These are phyloP conservation scores for Drosophila rellima DNA, from an alignment of 2,888 invertebrate species.

Conservation along the genomic window DNA sequence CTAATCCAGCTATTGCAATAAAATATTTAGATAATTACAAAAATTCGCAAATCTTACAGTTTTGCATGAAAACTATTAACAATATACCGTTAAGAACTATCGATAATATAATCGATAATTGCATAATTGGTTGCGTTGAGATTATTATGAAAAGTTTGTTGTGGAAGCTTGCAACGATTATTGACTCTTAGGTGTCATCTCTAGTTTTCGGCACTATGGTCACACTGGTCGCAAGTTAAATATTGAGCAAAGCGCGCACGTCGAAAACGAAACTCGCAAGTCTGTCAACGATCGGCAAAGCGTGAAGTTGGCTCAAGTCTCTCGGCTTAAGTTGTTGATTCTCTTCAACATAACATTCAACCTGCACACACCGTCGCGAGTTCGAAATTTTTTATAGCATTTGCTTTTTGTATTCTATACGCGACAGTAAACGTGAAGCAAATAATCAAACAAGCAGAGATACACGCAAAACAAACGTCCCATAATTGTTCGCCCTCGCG, in stretches of 20 bases:
- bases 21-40: no score
- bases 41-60: no score
- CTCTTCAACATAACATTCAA: not conserved
- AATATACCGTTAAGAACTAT: not conserved
- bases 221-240: slow-evolving; percentile 46
- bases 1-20: no score
- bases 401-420: slow-evolving; percentile 53
- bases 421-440: slow-evolving; percentile 31
- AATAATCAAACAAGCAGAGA: slow-evolving; percentile 29
- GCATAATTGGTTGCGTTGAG: no score
- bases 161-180: not conserved
- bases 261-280: slow-evolving; percentile 49
- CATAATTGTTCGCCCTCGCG: slow-evolving; percentile 35
- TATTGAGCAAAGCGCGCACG: slow-evolving; percentile 44
- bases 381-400: slow-evolving; percentile 29
- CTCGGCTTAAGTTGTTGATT: slow-evolving; percentile 1
- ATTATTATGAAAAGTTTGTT: not conserved
- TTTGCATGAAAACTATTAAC: no score
- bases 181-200: slow-evolving; percentile 21
- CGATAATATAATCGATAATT: not conserved
- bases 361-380: slow-evolving; percentile 20
- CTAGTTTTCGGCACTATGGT: slow-evolving; percentile 30
- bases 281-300: slow-evolving; percentile 74
- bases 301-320: slow-evolving; percentile 57
- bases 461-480: slow-evolving; percentile 28